phyloP scores from a whole-genome alignment of 2,113 vertebrate species.

The pig (Sus scrofa) region T2T-Sscrofa CM000819.6:28224501-28225000 shows the following conservation, averaged over 20 bases:
- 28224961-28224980: neutral
- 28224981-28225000: neutral
- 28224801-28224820: neutral
- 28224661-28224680: neutral
- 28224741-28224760: neutral
- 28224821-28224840: neutral
- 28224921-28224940: neutral
- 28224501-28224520: neutral
- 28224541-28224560: neutral
- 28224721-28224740: rapidly evolving
- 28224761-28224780: neutral
- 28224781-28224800: neutral
- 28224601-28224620: neutral
- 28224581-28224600: neutral
- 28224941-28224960: neutral
- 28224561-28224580: neutral
- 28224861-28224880: neutral
- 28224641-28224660: neutral
- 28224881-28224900: neutral
- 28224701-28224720: too few relatives aligned
- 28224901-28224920: neutral
- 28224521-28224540: neutral
- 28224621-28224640: neutral
- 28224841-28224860: neutral
- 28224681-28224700: neutral